These are phyloP conservation scores for Cygnus olor DNA, from an alignment of 2,797 vertebrate genomes.

Conservation along the genomic window DNA sequence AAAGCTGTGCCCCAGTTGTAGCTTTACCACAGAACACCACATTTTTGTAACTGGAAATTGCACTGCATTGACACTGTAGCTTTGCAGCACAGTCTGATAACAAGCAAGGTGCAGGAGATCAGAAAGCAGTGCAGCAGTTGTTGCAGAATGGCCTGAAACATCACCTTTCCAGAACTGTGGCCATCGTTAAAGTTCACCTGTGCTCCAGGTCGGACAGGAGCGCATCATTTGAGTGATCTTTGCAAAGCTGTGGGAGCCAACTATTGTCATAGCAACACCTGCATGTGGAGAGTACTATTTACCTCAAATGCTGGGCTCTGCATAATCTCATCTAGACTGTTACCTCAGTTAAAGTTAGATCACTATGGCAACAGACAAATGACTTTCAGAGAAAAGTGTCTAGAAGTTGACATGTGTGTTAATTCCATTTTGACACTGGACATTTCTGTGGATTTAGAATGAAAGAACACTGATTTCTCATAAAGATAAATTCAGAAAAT, in stretches of 20 bases:
- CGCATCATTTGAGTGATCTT: neutral
- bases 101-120: neutral
- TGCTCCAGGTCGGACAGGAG: neutral
- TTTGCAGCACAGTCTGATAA: neutral
- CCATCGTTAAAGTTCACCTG: neutral
- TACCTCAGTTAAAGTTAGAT: neutral
- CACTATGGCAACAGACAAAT: conserved; percentile 31
- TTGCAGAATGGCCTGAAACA: neutral
- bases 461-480: neutral
- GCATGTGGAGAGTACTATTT: neutral
- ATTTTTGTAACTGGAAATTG: neutral
- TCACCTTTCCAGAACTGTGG: neutral
- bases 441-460: neutral
- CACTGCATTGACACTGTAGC: neutral
- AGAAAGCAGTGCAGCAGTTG: fast-evolving
- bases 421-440: neutral
- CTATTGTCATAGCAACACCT: neutral
- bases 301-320: neutral
- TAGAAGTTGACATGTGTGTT: neutral
- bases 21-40: neutral
- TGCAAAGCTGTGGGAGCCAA: neutral
- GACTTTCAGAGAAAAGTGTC: neutral
- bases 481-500: neutral
- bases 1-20: neutral
- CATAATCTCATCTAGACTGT: neutral